These are phyloP conservation scores for Anagyrus pseudococci DNA, from an alignment of 2,888 invertebrate genomes.

Conservation along the genomic window DNA sequence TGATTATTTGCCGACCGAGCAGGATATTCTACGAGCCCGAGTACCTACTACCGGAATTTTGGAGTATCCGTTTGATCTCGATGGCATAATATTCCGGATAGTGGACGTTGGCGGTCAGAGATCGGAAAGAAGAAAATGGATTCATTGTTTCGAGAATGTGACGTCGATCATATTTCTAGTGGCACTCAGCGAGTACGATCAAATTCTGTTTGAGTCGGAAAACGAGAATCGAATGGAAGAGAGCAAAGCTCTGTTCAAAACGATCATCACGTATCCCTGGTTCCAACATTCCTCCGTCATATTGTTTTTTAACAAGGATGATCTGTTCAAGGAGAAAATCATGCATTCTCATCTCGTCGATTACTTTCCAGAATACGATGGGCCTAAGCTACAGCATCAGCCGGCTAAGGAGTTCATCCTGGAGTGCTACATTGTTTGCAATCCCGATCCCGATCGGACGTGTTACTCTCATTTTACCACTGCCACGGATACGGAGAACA, in stretches of 20 bases:
- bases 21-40: conserved; percentile 98
- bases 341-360: conserved; percentile 99
- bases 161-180: conserved; percentile 99
- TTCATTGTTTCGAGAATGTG: conserved; percentile 99
- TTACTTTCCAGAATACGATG: conserved; percentile 99
- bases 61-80: conserved; percentile 99
- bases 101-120: conserved; percentile 99
- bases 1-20: conserved; percentile 95
- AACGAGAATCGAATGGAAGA: conserved; percentile 99
- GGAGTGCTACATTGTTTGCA: conserved; percentile 85
- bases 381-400: conserved; percentile 80
- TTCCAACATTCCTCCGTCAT: conserved; percentile 99
- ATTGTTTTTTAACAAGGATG: conserved; percentile 99
- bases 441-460: conserved; percentile 93
- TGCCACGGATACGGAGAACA: conserved; percentile 99
- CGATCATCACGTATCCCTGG: conserved; percentile 99
- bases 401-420: conserved; percentile 88
- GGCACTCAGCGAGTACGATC: conserved; percentile 99
- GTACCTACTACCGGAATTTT: conserved; percentile 99
- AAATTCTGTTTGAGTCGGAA: conserved; percentile 99
- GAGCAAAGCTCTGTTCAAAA: conserved; percentile 99
- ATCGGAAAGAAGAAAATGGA: conserved; percentile 99
- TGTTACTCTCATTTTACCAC: conserved; percentile 98
- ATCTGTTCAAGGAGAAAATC: conserved; percentile 99
- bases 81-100: conserved; percentile 99